phyloP scores from a whole-genome alignment of 1,140 invertebrate species.

The Neocloeon triangulifer region DNA sequence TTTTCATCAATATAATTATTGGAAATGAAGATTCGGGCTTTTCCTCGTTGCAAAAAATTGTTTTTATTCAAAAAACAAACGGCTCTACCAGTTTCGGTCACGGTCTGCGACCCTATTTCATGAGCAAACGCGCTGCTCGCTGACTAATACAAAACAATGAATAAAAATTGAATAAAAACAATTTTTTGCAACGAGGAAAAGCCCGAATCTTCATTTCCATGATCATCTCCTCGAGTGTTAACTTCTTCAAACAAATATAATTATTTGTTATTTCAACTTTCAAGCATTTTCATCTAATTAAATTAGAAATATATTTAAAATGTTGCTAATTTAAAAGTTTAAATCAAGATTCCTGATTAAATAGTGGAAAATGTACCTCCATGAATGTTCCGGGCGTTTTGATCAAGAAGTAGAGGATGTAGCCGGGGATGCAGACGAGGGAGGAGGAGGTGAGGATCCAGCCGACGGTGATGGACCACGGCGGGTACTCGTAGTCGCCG shows the following conservation, averaged over 20 bases:
- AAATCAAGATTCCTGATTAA: not conserved
- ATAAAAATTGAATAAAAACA: not conserved
- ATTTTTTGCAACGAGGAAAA: too few species aligned
- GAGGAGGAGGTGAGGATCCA: constrained; percentile 49
- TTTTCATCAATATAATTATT: too few species aligned
- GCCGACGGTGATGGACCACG: constrained; percentile 41
- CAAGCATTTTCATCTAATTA: not conserved
- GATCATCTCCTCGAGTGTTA: too few species aligned
- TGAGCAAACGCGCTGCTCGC: too few species aligned
- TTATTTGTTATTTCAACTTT: not conserved
- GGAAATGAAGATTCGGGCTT: too few species aligned
- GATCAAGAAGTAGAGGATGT: constrained; percentile 31
- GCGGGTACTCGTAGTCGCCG: constrained; percentile 38
- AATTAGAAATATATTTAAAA: not conserved
- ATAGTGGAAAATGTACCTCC: constrained; percentile 25
- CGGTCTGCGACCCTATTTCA: too few species aligned
- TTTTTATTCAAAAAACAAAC: too few species aligned
- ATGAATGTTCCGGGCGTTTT: constrained; percentile 24
- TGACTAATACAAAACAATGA: too few species aligned
- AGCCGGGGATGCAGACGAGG: constrained; percentile 41
- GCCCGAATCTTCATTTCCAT: too few species aligned
- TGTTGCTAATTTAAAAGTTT: not conserved
- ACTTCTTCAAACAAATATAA: too few species aligned
- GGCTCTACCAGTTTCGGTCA: too few species aligned
- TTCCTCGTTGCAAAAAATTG: too few species aligned